phyloP scores from a whole-genome alignment of 2,113 vertebrate species.

The Lichenostomus cassidix region DNA sequence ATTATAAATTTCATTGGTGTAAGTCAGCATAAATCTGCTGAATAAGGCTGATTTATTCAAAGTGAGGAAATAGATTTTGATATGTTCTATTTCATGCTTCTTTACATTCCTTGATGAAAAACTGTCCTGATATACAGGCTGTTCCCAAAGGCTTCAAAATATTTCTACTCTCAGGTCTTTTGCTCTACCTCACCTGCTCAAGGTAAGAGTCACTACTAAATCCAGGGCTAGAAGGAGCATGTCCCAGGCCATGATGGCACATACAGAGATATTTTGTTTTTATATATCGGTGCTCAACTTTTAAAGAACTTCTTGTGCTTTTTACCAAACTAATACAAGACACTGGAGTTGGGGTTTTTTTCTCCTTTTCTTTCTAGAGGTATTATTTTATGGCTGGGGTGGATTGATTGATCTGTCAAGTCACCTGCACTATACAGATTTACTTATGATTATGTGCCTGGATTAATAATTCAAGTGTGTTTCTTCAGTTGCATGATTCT shows the following conservation, averaged over 20 bases:
- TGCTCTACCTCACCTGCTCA: not conserved
- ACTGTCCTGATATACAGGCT: not conserved
- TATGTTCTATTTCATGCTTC: not conserved
- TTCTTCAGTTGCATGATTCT: not conserved
- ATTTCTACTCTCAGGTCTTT: not conserved
- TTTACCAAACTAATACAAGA: not conserved
- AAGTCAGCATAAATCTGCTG: not conserved
- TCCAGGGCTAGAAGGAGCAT: not conserved
- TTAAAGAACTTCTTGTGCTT: not conserved
- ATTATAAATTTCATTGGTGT: not conserved
- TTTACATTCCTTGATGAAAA: not conserved
- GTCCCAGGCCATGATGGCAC: not conserved
- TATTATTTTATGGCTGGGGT: not conserved
- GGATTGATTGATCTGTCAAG: not conserved
- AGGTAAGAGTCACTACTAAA: not conserved
- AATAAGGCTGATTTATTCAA: not conserved
- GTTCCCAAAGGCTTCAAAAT: not conserved
- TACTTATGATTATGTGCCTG: not conserved
- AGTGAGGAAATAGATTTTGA: not conserved
- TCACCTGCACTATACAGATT: not conserved
- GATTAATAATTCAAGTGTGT: not conserved
- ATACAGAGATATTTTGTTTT: not conserved
- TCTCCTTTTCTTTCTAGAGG: not conserved
- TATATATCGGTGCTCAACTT: not conserved
- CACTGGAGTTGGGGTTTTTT: not conserved